Evolutionary conservation across 2,797 vertebrate genomes (phyloP), one percentile per base, ranked within the genome.

Genomic region (Oceanodroma leucorhoa): DNA sequence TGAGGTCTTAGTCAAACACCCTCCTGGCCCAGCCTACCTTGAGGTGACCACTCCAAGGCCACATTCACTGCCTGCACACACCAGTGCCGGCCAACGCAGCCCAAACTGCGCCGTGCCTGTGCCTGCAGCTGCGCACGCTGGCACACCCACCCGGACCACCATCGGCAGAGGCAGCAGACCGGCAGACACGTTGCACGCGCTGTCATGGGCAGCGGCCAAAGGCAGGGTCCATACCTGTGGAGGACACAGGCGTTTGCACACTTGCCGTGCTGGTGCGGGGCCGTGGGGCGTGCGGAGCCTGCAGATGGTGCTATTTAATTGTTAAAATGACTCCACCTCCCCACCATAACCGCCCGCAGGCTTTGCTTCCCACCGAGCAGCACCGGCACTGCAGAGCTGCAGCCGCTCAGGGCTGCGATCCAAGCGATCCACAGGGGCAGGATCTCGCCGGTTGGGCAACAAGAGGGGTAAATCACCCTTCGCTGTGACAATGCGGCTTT

Each of bases 221-320:
- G 12, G 14, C 54, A 23, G 23, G 11, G 13, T 34, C 38, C 32
- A 7, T 3, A 13, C 21, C 6, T 0, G 0, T 2, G 14, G 26
- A 27, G 46, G 14, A 55, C 2, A 4, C 15, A 23, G 24, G 18
- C 2, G 1, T n/a, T 16, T 15, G 17, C 40, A 22, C 14, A 0
- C 26, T 65, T 8, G 7, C 22, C 2, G 1, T 7, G 24, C 16
- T 36, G 26, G n/a, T 34, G 67, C 6, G 0, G 45, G 40, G 9
- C 69, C 11, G 0, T 12, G 30, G 24, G 82, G 27, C 0, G 0
- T 15, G 19, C 1, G 0, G 71, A 14, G 55, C 93, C 95, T 96
- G 90, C 73, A 96, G 95, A 84, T 94, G 83, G 93, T 70, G 94
- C 94, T 96, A 80, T 96, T 86, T 90, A 72, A 88, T 95, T 88